These are phyloP conservation scores for Gymnobelideus leadbeateri DNA, from an alignment of 2,113 vertebrate genomes.

Conservation along the genomic window DNA sequence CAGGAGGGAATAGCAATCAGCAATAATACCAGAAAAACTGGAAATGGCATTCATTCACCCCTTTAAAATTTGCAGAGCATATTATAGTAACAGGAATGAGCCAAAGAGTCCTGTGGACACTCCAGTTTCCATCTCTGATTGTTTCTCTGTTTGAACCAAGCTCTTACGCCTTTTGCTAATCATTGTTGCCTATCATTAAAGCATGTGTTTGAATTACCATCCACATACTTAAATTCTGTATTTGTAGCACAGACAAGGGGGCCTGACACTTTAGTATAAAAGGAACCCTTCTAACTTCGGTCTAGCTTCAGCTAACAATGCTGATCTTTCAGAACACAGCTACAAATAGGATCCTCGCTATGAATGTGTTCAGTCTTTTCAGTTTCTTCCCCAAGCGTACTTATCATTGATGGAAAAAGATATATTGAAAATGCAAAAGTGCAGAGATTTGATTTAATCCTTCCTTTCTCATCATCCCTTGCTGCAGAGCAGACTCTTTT, in stretches of 20 bases:
- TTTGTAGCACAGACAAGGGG: background rate
- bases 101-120: background rate
- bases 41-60: background rate
- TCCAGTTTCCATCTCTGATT: background rate
- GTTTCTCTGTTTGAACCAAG: slow-evolving; percentile 17
- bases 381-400: background rate
- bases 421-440: background rate
- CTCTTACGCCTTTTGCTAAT: background rate
- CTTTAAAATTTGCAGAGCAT: background rate
- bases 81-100: background rate
- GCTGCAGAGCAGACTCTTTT: background rate
- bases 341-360: background rate
- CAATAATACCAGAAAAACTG: background rate
- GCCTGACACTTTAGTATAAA: background rate
- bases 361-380: background rate
- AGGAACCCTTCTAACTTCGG: background rate
- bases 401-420: background rate
- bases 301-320: slow-evolving; percentile 10
- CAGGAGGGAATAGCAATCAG: background rate
- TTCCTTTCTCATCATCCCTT: background rate
- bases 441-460: background rate
- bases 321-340: slow-evolving; percentile 21
- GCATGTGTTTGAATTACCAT: slow-evolving; percentile 28
- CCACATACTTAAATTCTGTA: slow-evolving; percentile 20
- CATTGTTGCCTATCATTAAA: background rate